A percentile compares a stretch with the other conserved stretches of the same genome.
Evolutionary conservation across 1,140 invertebrate genomes (phyloP).

Genomic region (Pomacea maculata): DNA sequence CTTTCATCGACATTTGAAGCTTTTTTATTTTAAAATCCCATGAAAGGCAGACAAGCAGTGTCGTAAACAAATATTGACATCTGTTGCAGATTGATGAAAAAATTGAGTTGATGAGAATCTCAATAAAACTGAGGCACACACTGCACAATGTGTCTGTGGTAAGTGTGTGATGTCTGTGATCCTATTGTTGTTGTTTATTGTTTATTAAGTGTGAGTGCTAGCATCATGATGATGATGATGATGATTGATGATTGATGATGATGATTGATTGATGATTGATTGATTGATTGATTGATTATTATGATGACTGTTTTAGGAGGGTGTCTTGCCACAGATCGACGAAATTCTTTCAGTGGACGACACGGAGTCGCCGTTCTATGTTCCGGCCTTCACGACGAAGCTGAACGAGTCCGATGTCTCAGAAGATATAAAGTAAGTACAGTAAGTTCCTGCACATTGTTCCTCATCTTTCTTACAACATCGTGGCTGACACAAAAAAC

Average conservation of each 20-base stretch:
- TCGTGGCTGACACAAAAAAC: neutral
- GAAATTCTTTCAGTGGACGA: conserved; percentile 15
- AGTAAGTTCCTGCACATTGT: neutral
- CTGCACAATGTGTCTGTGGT: conserved; percentile 43
- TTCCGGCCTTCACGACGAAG: conserved; percentile 21
- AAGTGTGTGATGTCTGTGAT: conserved; percentile 18
- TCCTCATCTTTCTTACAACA: neutral
- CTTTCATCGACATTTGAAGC: neutral
- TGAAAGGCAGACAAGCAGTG: neutral
- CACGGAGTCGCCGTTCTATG: conserved; percentile 27
- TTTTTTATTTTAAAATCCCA: neutral
- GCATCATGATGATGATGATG: neutral
- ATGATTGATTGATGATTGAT: neutral
- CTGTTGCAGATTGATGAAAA: conserved; percentile 42
- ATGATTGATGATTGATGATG: neutral
- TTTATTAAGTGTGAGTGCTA: neutral
- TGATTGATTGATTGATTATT: too few relatives aligned
- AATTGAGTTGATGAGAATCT: conserved; percentile 28
- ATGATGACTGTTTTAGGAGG: conserved; percentile 17
- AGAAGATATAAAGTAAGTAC: neutral
- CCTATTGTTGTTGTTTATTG: too few relatives aligned
- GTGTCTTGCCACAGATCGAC: conserved; percentile 37
- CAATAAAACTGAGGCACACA: conserved; percentile 29
- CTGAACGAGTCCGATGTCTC: conserved; percentile 8
- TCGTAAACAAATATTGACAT: neutral